Evolutionary conservation across 1,140 invertebrate genomes (phyloP).

Genomic region (Planococcus citri): DNA sequence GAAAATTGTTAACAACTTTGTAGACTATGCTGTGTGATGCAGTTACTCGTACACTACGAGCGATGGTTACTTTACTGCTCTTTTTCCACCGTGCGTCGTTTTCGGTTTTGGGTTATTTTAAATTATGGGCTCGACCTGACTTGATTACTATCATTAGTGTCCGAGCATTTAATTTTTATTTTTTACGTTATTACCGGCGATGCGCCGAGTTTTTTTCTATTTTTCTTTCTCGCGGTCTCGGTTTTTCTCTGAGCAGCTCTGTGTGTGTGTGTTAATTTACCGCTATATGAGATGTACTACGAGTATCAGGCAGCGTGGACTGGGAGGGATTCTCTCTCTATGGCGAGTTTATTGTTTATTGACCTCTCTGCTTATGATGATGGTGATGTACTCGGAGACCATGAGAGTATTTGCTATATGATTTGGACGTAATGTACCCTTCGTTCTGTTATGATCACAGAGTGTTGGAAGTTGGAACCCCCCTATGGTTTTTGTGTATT

Average conservation of each 20-base stretch:
- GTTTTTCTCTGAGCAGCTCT: neutral
- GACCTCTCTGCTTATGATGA: no score
- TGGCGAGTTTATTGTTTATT: slow-evolving; percentile 13
- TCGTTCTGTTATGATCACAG: no score
- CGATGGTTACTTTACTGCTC: slow-evolving; percentile 14
- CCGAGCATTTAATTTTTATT: slow-evolving; percentile 18
- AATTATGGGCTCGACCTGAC: slow-evolving; percentile 14
- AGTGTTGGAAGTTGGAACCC: no score
- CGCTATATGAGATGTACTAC: neutral
- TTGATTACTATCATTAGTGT: slow-evolving; percentile 20
- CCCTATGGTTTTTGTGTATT: no score
- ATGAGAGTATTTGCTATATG: no score
- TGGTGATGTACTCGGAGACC: no score
- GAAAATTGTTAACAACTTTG: slow-evolving; percentile 19
- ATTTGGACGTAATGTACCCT: no score
- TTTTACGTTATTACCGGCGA: slow-evolving; percentile 16
- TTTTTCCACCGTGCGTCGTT: neutral
- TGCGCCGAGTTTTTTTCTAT: slow-evolving; percentile 1
- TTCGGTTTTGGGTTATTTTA: slow-evolving; percentile 16
- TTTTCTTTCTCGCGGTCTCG: neutral
- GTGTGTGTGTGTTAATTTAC: neutral
- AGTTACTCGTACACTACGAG: no score
- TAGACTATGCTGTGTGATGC: no score
- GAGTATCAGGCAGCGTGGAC: neutral
- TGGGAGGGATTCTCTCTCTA: neutral